Conservation (phyloP, 2,113 vertebrate genomes). For the Athene cunicularia region DNA sequence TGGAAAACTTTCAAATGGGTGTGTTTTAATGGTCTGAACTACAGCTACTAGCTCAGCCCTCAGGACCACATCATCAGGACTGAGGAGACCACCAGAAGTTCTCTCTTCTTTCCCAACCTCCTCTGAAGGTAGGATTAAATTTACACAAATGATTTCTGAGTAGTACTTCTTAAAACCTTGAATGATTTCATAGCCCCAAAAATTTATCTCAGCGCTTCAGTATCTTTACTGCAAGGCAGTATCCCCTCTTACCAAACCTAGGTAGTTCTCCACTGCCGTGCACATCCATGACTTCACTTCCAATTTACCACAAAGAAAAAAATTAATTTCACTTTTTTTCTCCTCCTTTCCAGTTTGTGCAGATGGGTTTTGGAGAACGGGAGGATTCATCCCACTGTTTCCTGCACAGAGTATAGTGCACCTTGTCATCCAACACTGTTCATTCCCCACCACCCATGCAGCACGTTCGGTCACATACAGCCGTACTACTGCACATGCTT, state of each 20-base stretch:
- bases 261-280: not conserved
- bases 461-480: not conserved
- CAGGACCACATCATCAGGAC: not conserved
- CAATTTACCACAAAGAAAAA: not conserved
- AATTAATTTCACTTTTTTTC: not conserved
- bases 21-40: not conserved
- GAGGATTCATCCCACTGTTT: not conserved
- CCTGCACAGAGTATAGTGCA: rapidly evolving
- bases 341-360: not conserved
- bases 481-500: rapidly evolving
- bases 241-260: not conserved
- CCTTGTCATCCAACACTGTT: not conserved
- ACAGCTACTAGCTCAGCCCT: not conserved
- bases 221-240: not conserved
- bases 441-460: not conserved
- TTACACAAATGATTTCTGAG: not conserved
- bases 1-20: not conserved
- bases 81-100: not conserved
- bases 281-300: not conserved
- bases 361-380: not conserved
- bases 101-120: not conserved
- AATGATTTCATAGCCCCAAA: not conserved
- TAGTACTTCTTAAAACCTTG: not conserved
- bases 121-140: not conserved
- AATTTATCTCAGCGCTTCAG: not conserved